Percentiles rank a stretch among this genome's conserved stretches.
phyloP scores from a whole-genome alignment of 2,888 invertebrate species.

The Caenorhabditis angaria region DNA sequence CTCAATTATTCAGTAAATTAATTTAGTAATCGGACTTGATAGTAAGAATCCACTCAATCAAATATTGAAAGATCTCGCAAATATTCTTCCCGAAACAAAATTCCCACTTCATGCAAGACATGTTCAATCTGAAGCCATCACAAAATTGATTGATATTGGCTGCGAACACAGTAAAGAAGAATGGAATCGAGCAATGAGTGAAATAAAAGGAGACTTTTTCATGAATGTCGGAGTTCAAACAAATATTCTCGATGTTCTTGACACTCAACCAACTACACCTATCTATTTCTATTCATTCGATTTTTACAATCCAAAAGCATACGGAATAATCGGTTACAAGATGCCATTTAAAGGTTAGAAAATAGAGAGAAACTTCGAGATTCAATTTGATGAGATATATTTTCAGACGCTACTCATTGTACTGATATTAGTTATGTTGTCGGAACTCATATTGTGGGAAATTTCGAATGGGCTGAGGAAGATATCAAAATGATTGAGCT shows the following conservation, averaged over 20 bases:
- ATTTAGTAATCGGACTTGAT: constrained; percentile 22
- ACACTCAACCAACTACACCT: constrained; percentile 37
- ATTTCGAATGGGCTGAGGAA: constrained; percentile 55
- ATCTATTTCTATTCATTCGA: constrained; percentile 62
- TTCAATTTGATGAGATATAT: neutral
- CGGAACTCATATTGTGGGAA: constrained; percentile 59
- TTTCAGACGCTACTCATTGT: constrained; percentile 65
- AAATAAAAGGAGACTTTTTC: constrained; percentile 37
- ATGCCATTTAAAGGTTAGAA: constrained; percentile 50
- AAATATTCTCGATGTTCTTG: constrained; percentile 34
- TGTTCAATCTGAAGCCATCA: constrained; percentile 21
- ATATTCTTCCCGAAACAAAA: constrained; percentile 15
- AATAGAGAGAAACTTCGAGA: neutral
- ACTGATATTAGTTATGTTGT: constrained; percentile 64
- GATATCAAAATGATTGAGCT: constrained; percentile 58
- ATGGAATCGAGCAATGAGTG: constrained; percentile 32
- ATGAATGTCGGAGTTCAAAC: constrained; percentile 36
- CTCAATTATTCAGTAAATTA: no score
- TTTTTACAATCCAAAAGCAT: constrained; percentile 55
- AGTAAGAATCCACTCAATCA: constrained; percentile 19
- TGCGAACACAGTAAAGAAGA: constrained; percentile 35
- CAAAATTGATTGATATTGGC: constrained; percentile 32
- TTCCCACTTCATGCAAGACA: constrained; percentile 28
- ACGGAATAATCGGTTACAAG: constrained; percentile 57
- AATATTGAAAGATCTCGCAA: constrained; percentile 18